Conservation (phyloP, 1,140 invertebrate genomes). For the Harpegnathos saltator region DNA sequence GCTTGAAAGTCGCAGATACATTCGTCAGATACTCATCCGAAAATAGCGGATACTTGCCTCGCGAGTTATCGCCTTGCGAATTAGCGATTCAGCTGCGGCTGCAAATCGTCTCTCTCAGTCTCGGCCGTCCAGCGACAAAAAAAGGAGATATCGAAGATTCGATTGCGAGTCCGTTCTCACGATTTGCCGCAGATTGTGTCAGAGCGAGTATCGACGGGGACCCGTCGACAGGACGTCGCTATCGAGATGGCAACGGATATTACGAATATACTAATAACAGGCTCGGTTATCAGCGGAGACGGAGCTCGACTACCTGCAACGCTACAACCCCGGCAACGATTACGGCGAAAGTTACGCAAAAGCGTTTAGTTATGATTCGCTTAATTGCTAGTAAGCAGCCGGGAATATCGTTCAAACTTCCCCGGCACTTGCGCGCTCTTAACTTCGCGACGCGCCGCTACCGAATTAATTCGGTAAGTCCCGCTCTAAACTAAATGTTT, state of each 20-base stretch:
- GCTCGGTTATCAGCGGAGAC: conserved; percentile 74
- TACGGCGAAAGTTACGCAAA: conserved; percentile 38
- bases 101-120: not conserved
- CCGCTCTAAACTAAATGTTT: conserved; percentile 38
- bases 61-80: too few species aligned
- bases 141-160: not conserved
- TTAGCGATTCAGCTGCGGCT: too few species aligned
- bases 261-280: conserved; percentile 77
- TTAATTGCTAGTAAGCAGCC: conserved; percentile 35
- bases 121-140: not conserved
- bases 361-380: conserved; percentile 42
- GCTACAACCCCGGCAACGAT: conserved; percentile 68
- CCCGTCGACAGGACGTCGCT: conserved; percentile 53
- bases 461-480: conserved; percentile 29
- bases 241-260: conserved; percentile 10
- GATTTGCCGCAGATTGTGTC: conserved; percentile 59
- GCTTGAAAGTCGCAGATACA: too few species aligned
- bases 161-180: not conserved
- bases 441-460: conserved; percentile 7
- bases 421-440: conserved; percentile 31
- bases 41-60: too few species aligned
- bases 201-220: conserved; percentile 28
- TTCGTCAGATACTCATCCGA: too few species aligned
- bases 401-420: conserved; percentile 37
- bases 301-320: conserved; percentile 70